Base-by-base conservation (phyloP, 2,797 vertebrate genomes). In the Anguilla obscura region DNA sequence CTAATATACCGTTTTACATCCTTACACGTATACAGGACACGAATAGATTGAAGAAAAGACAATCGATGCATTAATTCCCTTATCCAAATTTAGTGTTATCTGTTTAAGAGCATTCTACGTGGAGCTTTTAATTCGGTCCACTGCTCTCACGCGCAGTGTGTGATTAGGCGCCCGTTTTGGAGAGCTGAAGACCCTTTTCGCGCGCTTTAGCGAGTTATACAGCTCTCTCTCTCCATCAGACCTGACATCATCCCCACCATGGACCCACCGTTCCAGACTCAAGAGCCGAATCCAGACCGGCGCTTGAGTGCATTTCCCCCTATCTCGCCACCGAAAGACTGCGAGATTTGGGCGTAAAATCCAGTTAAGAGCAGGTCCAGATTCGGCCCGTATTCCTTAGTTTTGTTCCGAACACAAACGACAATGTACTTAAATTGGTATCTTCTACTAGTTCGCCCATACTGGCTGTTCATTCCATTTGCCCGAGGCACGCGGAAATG, bases 1-100 rank as follows among this genome's bases (percentile, higher is more conserved):
- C 96, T 97, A 97, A 97, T 96, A 96, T 16, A 79, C 97, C 97
- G 97, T 97, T 97, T 97, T 97, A 94, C 98, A 97, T 92, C 95
- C 95, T 95, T 96, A 94, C 94, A 95, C 94, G 95, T 96, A 96
- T 96, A 95, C 95, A 96, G 95, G 98, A 97, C 96, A 97, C 96
- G 97, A 97, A 97, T 97, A 97, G 96, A 97, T 95, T 95, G 45
- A 50, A 45, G 30, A 97, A 98, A 96, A 96, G 98, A 99, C 98
- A 99, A 98, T 98, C 98, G 97, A 97, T 97, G 97, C 96, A 97
- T 97, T 98, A 99, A 98, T 99, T 98, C 99, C 98, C 98, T 97
- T 99, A 98, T 94, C 90, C 94, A 94, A 96, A 96, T 95, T 96
- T 95, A 94, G 93, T 93, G 95, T 45, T 45, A 94, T 30, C 66